phyloP scores from a whole-genome alignment of 2,113 vertebrate species.

The Agelaius phoeniceus region DNA sequence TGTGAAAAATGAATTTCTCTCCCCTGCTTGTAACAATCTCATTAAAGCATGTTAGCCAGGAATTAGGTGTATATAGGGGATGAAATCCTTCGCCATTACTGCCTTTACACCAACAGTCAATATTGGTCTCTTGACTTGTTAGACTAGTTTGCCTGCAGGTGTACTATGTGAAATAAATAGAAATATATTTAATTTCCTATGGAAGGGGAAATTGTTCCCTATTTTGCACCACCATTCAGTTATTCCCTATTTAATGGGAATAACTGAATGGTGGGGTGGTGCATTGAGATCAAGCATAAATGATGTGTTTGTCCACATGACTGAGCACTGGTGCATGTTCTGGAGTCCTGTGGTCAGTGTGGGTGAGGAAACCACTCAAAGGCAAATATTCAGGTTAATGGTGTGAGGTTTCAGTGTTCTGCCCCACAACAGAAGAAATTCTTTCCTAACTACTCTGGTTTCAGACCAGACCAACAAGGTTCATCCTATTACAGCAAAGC shows the following conservation, averaged over 20 bases:
- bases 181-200: neutral
- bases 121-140: neutral
- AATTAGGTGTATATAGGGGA: neutral
- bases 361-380: neutral
- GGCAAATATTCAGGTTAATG: neutral
- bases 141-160: neutral
- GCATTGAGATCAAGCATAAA: neutral
- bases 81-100: neutral
- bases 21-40: neutral
- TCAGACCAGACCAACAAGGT: neutral
- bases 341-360: neutral
- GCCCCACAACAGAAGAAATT: neutral
- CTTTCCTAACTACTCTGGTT: neutral
- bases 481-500: neutral
- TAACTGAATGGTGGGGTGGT: neutral
- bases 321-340: neutral
- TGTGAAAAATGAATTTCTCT: slow-evolving; percentile 11
- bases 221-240: too few species aligned
- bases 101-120: neutral
- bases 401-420: neutral
- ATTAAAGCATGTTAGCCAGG: neutral
- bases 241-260: neutral
- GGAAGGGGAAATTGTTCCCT: neutral
- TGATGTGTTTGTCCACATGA: neutral
- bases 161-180: neutral